Evolutionary conservation across 2,797 vertebrate species (phyloP).

Genomic region (Microhierax caerulescens): DNA sequence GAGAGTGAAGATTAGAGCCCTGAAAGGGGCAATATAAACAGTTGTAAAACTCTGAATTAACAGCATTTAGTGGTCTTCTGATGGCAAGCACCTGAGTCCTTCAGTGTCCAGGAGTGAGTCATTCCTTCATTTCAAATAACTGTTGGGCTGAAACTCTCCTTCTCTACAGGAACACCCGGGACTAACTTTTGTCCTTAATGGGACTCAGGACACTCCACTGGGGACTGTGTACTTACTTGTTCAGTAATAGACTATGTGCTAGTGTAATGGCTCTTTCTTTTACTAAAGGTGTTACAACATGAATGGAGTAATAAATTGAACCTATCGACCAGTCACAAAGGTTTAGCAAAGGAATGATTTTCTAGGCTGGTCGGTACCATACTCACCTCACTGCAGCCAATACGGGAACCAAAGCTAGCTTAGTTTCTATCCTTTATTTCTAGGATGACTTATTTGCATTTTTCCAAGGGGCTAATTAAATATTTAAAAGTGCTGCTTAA

Average conservation of each 20-base stretch:
- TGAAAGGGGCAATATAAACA: neutral
- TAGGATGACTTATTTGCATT: neutral
- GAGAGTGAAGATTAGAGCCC: neutral
- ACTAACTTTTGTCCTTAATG: neutral
- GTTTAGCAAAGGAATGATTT: neutral
- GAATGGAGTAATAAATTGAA: neutral
- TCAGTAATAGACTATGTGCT: neutral
- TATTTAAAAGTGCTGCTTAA: neutral
- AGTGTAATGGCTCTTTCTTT: neutral
- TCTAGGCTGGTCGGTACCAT: neutral
- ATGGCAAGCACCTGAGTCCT: neutral
- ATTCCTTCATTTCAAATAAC: neutral
- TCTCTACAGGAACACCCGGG: neutral
- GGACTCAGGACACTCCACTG: neutral
- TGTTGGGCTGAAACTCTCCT: neutral
- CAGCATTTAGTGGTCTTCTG: neutral
- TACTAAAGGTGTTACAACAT: neutral
- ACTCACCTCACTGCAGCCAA: neutral
- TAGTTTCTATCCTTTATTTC: neutral
- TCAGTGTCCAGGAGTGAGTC: neutral
- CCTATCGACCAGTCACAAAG: neutral
- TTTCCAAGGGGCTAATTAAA: neutral
- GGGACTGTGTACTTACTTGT: neutral
- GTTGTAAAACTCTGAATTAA: neutral
- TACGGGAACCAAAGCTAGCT: neutral